Evolutionary conservation across 2,113 vertebrate genomes (phyloP).

Genomic region (Tetraodon nigroviridis): DNA sequence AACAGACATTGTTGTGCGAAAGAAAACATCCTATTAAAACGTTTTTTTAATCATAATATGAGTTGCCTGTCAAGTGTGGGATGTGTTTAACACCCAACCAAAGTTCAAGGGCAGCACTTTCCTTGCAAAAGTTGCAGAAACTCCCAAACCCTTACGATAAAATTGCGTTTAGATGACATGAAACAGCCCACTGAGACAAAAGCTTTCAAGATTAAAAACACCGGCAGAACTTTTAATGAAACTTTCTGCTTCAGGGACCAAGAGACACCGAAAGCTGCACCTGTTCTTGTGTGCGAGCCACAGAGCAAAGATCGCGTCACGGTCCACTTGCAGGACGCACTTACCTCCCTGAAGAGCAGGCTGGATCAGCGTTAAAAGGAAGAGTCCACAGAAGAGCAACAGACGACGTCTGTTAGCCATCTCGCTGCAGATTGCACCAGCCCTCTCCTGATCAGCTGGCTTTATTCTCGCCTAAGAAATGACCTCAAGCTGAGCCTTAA

Average conservation of each 20-base stretch:
- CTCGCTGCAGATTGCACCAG: constrained; percentile 86
- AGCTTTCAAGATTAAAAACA: not conserved
- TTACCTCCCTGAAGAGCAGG: constrained; percentile 92
- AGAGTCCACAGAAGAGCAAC: constrained; percentile 79
- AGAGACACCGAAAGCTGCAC: constrained; percentile 30
- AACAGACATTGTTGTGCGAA: too few relatives aligned
- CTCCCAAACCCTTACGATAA: too few relatives aligned
- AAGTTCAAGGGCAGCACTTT: too few relatives aligned
- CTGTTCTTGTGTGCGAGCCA: constrained; percentile 40
- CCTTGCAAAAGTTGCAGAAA: too few relatives aligned
- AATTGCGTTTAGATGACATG: not conserved
- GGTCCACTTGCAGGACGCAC: constrained; percentile 55
- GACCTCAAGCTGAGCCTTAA: constrained; percentile 77
- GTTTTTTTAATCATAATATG: too few relatives aligned
- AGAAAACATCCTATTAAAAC: too few relatives aligned
- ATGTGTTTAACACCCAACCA: too few relatives aligned
- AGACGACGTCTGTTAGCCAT: constrained; percentile 85
- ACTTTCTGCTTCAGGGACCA: not conserved
- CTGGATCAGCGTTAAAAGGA: constrained; percentile 79
- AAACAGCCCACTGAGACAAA: not conserved
- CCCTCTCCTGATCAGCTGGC: constrained; percentile 79
- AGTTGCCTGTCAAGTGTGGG: too few relatives aligned
- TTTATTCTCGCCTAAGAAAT: constrained; percentile 91
- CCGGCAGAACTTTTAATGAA: constrained; percentile 4
- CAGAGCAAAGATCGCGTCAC: constrained; percentile 25